phyloP scores from a whole-genome alignment of 2,113 vertebrate species.

The cat (Felis catus) region F.catus_Fca126_mat1.0 CM031420.1:77356001-77356500 shows the following conservation, averaged over 20 bases:
- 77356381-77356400: conserved; percentile 72
- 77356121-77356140: not conserved
- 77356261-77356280: conserved; percentile 7
- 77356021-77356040: not conserved
- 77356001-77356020: too few relatives aligned
- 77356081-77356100: not conserved
- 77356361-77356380: conserved; percentile 68
- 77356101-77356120: not conserved
- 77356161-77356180: not conserved
- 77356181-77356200: conserved; percentile 31
- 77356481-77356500: not conserved
- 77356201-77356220: not conserved
- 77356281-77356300: conserved; percentile 47
- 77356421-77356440: conserved; percentile 68
- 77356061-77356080: not conserved
- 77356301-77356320: not conserved
- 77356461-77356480: conserved; percentile 18
- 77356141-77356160: not conserved
- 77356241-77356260: conserved; percentile 14
- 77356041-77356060: not conserved
- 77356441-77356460: conserved; percentile 32
- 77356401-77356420: conserved; percentile 62
- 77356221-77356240: not conserved
- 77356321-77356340: conserved; percentile 52
- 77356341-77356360: conserved; percentile 39